These are phyloP conservation scores for Tokudaia tokunoshimensis DNA, from an alignment of 2,797 vertebrate species.

Conservation along the genomic window DNA sequence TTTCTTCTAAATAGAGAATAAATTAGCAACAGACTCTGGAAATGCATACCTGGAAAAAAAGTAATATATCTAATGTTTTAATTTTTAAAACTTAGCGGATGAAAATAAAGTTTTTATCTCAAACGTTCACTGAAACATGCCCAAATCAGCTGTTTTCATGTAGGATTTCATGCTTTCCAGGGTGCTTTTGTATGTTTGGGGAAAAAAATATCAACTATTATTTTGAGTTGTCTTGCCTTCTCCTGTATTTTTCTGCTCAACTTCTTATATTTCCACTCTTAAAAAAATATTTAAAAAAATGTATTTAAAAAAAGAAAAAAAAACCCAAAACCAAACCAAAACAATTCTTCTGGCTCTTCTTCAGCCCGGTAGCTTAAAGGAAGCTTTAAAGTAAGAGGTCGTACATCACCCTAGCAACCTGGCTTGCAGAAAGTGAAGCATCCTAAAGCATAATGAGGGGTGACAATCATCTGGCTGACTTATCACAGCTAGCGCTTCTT, in stretches of 20 bases:
- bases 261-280: slow-evolving; percentile 22
- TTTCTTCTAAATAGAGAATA: slow-evolving; percentile 15
- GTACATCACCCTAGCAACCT: slow-evolving; percentile 63
- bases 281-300: background rate
- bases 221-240: background rate
- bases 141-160: background rate
- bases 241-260: background rate
- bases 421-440: background rate
- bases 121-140: slow-evolving; percentile 1
- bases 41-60: background rate
- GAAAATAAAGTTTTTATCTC: slow-evolving; percentile 53
- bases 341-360: background rate
- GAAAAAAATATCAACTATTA: background rate
- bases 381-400: slow-evolving; percentile 54
- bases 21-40: background rate
- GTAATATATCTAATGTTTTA: slow-evolving; percentile 30
- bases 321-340: background rate
- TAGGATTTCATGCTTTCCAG: background rate
- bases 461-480: background rate
- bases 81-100: background rate
- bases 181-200: slow-evolving; percentile 19
- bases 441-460: slow-evolving; percentile 19
- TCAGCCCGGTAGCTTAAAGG: background rate
- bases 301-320: background rate
- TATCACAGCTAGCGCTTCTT: background rate